These are phyloP conservation scores for Drosophila mojavensis DNA, from an alignment of 1,140 invertebrate species.

Conservation along the genomic window DNA sequence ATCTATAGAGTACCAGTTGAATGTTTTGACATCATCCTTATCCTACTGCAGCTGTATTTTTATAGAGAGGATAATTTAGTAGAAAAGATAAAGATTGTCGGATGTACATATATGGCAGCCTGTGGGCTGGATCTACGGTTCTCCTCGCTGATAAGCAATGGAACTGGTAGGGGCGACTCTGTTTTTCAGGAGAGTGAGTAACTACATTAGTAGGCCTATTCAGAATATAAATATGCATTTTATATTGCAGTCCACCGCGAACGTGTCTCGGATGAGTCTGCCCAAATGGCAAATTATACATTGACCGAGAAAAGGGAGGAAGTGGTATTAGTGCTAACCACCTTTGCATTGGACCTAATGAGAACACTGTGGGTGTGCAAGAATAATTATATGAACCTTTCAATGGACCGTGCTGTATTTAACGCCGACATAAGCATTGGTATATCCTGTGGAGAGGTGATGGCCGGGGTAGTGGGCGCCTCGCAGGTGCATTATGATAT, in stretches of 20 bases:
- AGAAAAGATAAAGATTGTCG: conserved; percentile 97
- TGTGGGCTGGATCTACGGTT: conserved; percentile 89
- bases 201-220: too few species aligned
- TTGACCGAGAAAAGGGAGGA: conserved; percentile 20
- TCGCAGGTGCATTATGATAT: conserved; percentile 93
- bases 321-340: conserved; percentile 55
- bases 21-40: background rate
- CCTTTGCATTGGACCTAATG: conserved; percentile 59
- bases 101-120: conserved; percentile 97
- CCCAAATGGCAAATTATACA: background rate
- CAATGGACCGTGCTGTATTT: background rate
- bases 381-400: conserved; percentile 9
- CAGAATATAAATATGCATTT: too few species aligned
- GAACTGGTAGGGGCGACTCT: background rate
- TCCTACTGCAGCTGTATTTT: background rate
- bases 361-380: conserved; percentile 43
- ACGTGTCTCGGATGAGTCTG: background rate
- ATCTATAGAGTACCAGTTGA: background rate
- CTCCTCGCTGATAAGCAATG: conserved; percentile 2
- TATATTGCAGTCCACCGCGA: background rate
- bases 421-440: conserved; percentile 83
- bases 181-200: conserved; percentile 17
- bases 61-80: conserved; percentile 52
- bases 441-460: conserved; percentile 92
- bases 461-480: conserved; percentile 95